Percentiles rank a stretch among this genome's conserved stretches.
These are phyloP conservation scores for Himalopsyche tibetana DNA, from an alignment of 2,888 invertebrate species.

Conservation along the genomic window DNA sequence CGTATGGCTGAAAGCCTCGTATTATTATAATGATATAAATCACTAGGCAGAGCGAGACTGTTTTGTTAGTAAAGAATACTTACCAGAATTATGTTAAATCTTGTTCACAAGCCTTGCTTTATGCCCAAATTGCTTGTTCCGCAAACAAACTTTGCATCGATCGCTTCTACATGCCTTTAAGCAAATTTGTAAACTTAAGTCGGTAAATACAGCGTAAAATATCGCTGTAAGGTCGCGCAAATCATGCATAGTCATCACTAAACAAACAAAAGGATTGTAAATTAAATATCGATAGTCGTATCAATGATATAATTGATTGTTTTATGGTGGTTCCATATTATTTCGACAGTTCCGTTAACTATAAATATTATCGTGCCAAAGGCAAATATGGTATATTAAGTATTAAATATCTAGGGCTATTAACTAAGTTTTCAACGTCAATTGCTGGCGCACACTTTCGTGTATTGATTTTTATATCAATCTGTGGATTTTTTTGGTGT, in stretches of 20 bases:
- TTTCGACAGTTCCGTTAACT: too few species aligned
- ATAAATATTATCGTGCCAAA: too few species aligned
- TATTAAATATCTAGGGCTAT: too few species aligned
- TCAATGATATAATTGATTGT: too few species aligned
- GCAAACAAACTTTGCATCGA: slow-evolving; percentile 31
- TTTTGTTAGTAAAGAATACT: slow-evolving; percentile 30
- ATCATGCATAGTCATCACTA: neutral
- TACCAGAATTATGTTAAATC: slow-evolving; percentile 34
- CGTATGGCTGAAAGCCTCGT: slow-evolving; percentile 26
- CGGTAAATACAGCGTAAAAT: slow-evolving; percentile 20
- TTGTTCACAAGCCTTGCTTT: slow-evolving; percentile 30
- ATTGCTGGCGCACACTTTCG: too few species aligned
- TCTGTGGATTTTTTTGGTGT: too few species aligned
- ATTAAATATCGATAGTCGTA: too few species aligned
- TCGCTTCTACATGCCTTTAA: slow-evolving; percentile 30
- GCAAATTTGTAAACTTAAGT: slow-evolving; percentile 27
- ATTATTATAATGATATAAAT: slow-evolving; percentile 18
- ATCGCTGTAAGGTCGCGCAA: slow-evolving; percentile 1
- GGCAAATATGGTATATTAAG: too few species aligned
- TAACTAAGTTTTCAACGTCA: too few species aligned
- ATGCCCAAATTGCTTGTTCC: slow-evolving; percentile 31
- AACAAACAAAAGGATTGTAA: neutral
- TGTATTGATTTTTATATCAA: too few species aligned
- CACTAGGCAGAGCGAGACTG: slow-evolving; percentile 10
- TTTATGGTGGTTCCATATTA: too few species aligned